A percentile compares a stretch with the other conserved stretches of the same genome.
Conservation (phyloP, 2,888 invertebrate genomes). For the Osedax frankpressi region DNA sequence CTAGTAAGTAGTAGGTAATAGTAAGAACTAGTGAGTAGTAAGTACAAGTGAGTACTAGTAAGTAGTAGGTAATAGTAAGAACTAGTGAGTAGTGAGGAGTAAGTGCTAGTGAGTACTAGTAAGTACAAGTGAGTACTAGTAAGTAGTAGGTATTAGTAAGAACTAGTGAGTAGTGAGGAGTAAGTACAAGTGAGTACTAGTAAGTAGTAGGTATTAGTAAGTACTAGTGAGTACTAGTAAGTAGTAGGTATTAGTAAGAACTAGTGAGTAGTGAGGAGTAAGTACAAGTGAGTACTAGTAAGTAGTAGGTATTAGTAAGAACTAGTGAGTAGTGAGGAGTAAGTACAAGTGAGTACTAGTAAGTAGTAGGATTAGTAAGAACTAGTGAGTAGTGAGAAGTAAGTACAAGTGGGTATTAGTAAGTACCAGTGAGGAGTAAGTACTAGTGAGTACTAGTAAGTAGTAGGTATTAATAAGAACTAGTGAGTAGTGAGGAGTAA, state of each 20-base stretch:
- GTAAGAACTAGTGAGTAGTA: neutral
- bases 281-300: neutral
- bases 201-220: neutral
- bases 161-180: neutral
- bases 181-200: neutral
- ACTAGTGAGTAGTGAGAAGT: neutral
- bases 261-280: neutral
- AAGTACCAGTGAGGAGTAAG: neutral
- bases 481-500: neutral
- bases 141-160: neutral
- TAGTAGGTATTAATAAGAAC: neutral
- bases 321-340: neutral
- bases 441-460: neutral
- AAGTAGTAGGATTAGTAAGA: too few relatives aligned
- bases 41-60: neutral
- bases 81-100: neutral
- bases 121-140: neutral
- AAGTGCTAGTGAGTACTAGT: too few relatives aligned
- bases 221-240: neutral
- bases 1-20: neutral
- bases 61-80: neutral
- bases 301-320: neutral
- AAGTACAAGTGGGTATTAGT: neutral
- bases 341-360: too few relatives aligned
- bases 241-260: too few relatives aligned